phyloP scores from a whole-genome alignment of 1,140 invertebrate species.

The Cydia fagiglandana region DNA sequence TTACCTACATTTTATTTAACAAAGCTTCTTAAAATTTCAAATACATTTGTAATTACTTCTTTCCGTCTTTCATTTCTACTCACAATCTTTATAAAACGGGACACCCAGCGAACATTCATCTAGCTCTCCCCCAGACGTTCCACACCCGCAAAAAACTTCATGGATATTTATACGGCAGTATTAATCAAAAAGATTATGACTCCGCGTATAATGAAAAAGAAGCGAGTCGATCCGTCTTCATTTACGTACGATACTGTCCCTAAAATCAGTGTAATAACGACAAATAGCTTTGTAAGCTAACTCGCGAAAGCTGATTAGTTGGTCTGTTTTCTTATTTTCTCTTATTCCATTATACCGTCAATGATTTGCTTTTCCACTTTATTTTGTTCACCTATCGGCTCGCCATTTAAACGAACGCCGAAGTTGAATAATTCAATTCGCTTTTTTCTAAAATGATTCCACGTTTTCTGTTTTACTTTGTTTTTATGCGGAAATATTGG shows the following conservation, averaged over 20 bases:
- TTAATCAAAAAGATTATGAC: slow-evolving; percentile 29
- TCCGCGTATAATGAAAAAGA: slow-evolving; percentile 29
- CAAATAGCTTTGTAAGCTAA: slow-evolving; percentile 19
- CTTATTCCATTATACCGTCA: not conserved
- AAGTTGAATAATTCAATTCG: slow-evolving; percentile 8
- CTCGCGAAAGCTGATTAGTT: slow-evolving; percentile 18
- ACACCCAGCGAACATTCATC: not conserved
- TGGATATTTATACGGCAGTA: slow-evolving; percentile 21
- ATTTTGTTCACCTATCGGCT: slow-evolving; percentile 16
- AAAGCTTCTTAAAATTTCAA: not conserved
- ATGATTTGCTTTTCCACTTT: not conserved
- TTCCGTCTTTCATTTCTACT: not conserved
- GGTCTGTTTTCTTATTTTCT: slow-evolving; percentile 23
- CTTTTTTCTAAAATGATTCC: slow-evolving; percentile 4
- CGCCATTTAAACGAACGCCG: slow-evolving; percentile 5
- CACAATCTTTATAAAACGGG: not conserved
- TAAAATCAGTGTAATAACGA: slow-evolving; percentile 20
- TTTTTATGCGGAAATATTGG: slow-evolving; percentile 16
- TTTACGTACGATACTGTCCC: slow-evolving; percentile 18
- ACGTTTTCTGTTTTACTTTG: not conserved
- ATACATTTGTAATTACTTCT: not conserved
- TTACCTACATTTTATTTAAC: not conserved
- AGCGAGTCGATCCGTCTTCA: slow-evolving; percentile 17
- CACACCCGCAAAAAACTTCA: slow-evolving; percentile 15
- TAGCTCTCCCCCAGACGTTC: slow-evolving; percentile 2